These are phyloP conservation scores for Clytia hemisphaerica DNA, from an alignment of 30 jellyfish, hydroid and myxozoan genomes.

Conservation along the genomic window DNA sequence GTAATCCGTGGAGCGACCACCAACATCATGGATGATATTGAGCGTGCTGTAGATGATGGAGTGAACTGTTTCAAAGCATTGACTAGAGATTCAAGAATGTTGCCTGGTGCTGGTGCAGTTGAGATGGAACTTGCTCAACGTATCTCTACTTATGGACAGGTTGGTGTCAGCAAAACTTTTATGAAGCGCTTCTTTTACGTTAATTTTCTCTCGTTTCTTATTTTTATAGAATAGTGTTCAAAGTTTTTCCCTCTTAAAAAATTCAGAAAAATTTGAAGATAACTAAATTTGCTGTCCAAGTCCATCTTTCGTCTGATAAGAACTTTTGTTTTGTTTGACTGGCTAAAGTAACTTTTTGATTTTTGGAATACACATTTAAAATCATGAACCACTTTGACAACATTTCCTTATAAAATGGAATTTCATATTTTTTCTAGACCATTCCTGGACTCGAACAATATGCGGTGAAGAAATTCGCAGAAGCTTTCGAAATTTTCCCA, in stretches of 20 bases:
- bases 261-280: too few species aligned
- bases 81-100: conserved; percentile 80
- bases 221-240: neutral
- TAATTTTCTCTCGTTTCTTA: neutral
- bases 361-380: neutral
- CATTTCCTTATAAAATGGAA: neutral
- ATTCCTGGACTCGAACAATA: conserved; percentile 89
- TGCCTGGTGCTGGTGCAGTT: conserved; percentile 99
- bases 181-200: neutral
- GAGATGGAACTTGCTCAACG: conserved; percentile 87
- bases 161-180: neutral
- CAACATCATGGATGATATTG: conserved; percentile 91
- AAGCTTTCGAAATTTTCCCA: conserved; percentile 87
- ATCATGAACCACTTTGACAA: neutral
- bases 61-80: conserved; percentile 92
- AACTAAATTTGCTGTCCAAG: too few species aligned
- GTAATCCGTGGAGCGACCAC: conserved; percentile 91
- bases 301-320: neutral
- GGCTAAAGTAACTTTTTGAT: neutral
- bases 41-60: conserved; percentile 98
- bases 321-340: neutral
- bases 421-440: conserved; percentile 42
- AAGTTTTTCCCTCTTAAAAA: too few species aligned
- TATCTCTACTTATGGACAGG: conserved; percentile 70
- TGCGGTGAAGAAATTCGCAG: conserved; percentile 82